Base-by-base conservation (phyloP, 2,113 vertebrate genomes). In the Fukomys damarensis region DNA sequence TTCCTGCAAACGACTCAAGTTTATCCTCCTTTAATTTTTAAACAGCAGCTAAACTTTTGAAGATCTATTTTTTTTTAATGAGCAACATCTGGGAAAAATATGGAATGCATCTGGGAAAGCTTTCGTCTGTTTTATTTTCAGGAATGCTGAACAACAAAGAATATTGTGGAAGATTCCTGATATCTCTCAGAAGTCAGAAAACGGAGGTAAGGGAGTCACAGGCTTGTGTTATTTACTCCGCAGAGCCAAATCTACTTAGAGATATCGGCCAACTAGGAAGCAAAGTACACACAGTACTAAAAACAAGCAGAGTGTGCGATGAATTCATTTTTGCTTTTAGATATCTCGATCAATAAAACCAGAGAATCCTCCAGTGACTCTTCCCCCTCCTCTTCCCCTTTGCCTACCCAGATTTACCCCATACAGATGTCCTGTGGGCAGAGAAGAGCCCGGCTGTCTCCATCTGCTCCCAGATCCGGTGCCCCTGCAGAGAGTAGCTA, bases 101-200 rank as follows among this genome's bases (percentile, higher is more conserved):
- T 26, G 14, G 12, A 8, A 58, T n/a, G 14, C 30, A n/a, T 52
- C n/a, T 65, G 5, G 41, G 84, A 83, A 97, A 59, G 2, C 17
- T 3, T 61, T 92, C 59, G 32, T 59, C 28, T 83, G 24, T 87
- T 87, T 97, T 97, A 22, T 94, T 97, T 98, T 97, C 96, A 99
- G 99, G 99, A 99, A 99, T 61, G 97, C 99, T 6, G 99, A 99
- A 83, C 99, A 99, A 94, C 99, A 99, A 96, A 99, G 99, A 98
- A 99, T 99, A 98, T 98, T 99, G 74, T 99, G 99, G 99, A 99
- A 99, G 98, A 99, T 99, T 98, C 99, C 99, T 0, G 99, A 99
- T 91, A 99, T 99, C 98, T 99, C 99, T 7, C 99, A 99, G 98
- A 99, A 99, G 98, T 99, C 99, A 79, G 99, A 99, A 98, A 99